A percentile compares a stretch with the other conserved stretches of the same genome.
These are phyloP conservation scores for Diplazon laetatorius DNA, from an alignment of 2,888 invertebrate species.

Conservation along the genomic window DNA sequence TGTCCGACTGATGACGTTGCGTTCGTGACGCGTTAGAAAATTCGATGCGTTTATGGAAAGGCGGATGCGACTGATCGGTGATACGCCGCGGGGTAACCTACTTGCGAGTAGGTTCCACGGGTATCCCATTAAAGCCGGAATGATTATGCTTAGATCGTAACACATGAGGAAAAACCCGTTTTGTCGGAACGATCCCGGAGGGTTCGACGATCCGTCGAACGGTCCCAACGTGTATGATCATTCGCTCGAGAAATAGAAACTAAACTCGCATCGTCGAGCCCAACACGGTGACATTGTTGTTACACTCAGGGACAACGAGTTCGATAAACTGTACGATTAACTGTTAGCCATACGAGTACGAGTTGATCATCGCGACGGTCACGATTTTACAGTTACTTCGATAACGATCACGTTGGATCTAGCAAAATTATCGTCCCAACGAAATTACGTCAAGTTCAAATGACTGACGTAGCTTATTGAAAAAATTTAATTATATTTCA, in stretches of 20 bases:
- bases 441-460: no score
- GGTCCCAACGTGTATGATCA: background rate
- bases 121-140: conserved; percentile 72
- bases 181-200: background rate
- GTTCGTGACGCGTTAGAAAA: conserved; percentile 46
- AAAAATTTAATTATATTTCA: no score
- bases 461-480: no score
- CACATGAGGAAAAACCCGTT: conserved; percentile 39
- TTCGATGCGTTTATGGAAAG: conserved; percentile 63
- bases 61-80: conserved; percentile 67
- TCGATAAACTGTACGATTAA: conserved; percentile 51
- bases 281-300: background rate
- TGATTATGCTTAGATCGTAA: conserved; percentile 57
- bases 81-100: conserved; percentile 72
- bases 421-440: no score
- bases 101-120: conserved; percentile 64
- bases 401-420: conserved; percentile 69
- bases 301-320: conserved; percentile 8
- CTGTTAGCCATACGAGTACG: conserved; percentile 37
- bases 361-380: conserved; percentile 35
- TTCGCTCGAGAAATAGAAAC: conserved; percentile 5
- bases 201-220: conserved; percentile 37
- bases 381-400: conserved; percentile 71
- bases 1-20: background rate
- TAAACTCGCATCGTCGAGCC: background rate